Evolutionary conservation across 2,888 invertebrate genomes (phyloP), one percentile per base, ranked within the genome.

Genomic region (Napeogenes inachia): DNA sequence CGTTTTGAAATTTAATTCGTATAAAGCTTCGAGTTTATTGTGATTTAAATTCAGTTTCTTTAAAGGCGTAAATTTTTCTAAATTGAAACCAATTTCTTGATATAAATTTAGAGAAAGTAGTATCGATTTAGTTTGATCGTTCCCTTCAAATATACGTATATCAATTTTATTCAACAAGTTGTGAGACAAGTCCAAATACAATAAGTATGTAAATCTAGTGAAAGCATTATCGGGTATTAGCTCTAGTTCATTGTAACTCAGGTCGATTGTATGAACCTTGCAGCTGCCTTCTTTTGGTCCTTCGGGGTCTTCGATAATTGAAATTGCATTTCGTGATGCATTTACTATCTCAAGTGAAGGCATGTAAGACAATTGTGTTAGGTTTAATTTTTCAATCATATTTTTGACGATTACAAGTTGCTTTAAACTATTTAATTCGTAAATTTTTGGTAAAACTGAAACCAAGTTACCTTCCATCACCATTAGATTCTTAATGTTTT

Each of bases 91-190:
- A 10, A 66, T 60, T 57, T 64, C 60, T 42, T 55, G 33, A 30
- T 64, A 38, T 62, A 60, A 50, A 54, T 66, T 66, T 42, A 60
- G 42, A 46, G 66, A 62, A 13, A 66, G 64, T 35, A 55, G 30
- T 30, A 66, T 30, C 10, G 45, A 60, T 55, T 66, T 56, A 30
- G 64, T 45, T 30, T 57, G 13, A 13, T 45, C 32, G 30, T 64
- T 56, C 2, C 66, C 66, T 62, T 66, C 66, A 60, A 64, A 66
- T 33, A 64, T 64, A 2, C 64, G 56, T 47, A 66, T 60, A 56
- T 66, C 64, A 21, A 66, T 62, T 54, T 53, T 54, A 30, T 32
- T 42, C 4, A 66, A 10, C 10, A 50, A 57, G 56, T 66, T 66
- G 42, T 54, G 46, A 42, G 66, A 66, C 42, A 66, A 57, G n/a